These are phyloP conservation scores for Aporophyla nigra DNA, from an alignment of 2,888 invertebrate species.

Conservation along the genomic window DNA sequence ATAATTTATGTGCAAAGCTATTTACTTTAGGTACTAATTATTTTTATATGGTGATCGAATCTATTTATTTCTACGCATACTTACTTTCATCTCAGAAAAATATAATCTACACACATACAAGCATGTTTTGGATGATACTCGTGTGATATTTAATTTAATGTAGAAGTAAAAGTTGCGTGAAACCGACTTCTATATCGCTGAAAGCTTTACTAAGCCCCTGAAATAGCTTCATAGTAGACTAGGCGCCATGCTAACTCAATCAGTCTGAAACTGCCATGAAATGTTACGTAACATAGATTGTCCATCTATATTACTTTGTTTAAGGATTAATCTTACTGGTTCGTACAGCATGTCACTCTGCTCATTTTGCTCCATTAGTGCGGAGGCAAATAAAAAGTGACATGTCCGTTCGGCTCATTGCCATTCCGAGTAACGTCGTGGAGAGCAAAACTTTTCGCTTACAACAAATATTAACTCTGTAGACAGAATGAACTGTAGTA, in stretches of 20 bases:
- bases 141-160: background rate
- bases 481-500: constrained; percentile 9
- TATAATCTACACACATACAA: no score
- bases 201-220: background rate
- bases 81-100: background rate
- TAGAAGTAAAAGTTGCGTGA: background rate
- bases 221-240: constrained; percentile 18
- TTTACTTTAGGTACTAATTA: constrained; percentile 1
- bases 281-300: constrained; percentile 27
- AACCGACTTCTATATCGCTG: background rate
- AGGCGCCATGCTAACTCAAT: constrained; percentile 43
- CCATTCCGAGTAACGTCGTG: constrained; percentile 61
- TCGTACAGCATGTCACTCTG: constrained; percentile 52
- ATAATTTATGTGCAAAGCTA: background rate
- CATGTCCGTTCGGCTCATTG: constrained; percentile 71
- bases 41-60: background rate
- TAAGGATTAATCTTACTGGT: constrained; percentile 44
- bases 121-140: background rate
- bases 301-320: constrained; percentile 44
- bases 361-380: constrained; percentile 68
- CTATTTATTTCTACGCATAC: background rate
- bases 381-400: constrained; percentile 74
- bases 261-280: constrained; percentile 26
- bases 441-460: constrained; percentile 61
- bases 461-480: constrained; percentile 67